phyloP scores from a whole-genome alignment of 1,140 invertebrate species.

The Bicyclus anynana region DNA sequence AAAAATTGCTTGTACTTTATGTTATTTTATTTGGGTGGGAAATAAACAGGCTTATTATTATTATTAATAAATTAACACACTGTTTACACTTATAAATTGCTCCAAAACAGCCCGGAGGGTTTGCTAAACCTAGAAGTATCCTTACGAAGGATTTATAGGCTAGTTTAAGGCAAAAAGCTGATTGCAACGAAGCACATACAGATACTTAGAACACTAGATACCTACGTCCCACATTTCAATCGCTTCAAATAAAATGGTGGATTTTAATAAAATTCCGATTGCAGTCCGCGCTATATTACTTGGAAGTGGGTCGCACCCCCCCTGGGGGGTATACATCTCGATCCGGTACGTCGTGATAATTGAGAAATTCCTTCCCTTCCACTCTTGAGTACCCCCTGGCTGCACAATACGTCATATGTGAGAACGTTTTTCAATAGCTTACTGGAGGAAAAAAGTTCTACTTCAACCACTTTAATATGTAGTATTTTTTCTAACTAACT shows the following conservation, averaged over 20 bases:
- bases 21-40: too few relatives aligned
- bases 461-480: too few relatives aligned
- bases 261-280: constrained; percentile 9
- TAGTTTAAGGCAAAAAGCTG: background rate
- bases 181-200: background rate
- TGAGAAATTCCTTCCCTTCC: constrained; percentile 16
- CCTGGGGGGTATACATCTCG: constrained; percentile 7
- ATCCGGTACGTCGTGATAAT: constrained; percentile 12
- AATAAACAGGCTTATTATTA: too few relatives aligned
- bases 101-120: too few relatives aligned
- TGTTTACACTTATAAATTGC: too few relatives aligned
- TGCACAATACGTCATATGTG: constrained; percentile 13
- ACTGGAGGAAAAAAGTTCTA: background rate
- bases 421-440: constrained; percentile 11
- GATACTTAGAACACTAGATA: background rate
- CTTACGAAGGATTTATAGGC: too few relatives aligned
- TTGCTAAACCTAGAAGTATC: too few relatives aligned
- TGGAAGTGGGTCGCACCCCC: constrained; percentile 8
- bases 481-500: too few relatives aligned
- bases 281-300: constrained; percentile 12
- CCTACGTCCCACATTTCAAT: background rate
- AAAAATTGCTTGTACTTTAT: too few relatives aligned
- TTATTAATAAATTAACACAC: too few relatives aligned
- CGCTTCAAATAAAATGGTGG: constrained; percentile 4
- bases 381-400: constrained; percentile 1